Conservation (phyloP, 2,797 vertebrate genomes). For the Sebastes hubbsi region DNA sequence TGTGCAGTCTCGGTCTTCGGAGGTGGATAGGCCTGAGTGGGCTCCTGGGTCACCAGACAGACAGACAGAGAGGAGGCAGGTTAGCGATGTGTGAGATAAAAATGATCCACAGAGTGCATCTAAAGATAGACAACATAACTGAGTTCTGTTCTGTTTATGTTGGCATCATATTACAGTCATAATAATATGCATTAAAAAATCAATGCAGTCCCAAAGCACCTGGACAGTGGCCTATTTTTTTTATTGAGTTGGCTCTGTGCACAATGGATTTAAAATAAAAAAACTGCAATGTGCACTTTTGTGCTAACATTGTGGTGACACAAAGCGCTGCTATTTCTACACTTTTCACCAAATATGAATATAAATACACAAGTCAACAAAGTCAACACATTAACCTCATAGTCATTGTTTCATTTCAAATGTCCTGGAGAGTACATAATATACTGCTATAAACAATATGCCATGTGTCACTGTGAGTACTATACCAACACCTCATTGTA, state of each 20-base stretch:
- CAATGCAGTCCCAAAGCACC: neutral
- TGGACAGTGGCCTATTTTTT: neutral
- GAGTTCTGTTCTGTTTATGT: neutral
- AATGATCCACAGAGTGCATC: neutral
- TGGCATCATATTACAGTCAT: neutral
- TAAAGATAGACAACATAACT: neutral
- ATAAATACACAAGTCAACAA: neutral
- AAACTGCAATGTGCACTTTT: neutral
- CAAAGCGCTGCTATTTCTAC: neutral
- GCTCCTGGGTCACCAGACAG: constrained; percentile 59
- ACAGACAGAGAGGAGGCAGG: constrained; percentile 17
- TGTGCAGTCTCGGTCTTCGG: constrained; percentile 48
- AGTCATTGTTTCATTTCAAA: neutral
- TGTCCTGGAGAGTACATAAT: no score
- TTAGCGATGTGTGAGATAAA: neutral
- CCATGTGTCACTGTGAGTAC: no score
- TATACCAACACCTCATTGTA: no score
- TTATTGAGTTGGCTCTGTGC: neutral
- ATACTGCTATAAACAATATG: no score
- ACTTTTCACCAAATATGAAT: neutral
- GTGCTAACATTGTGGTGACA: neutral
- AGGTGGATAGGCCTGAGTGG: constrained; percentile 55
- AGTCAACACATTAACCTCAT: neutral
- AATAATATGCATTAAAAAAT: neutral
- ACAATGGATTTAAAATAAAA: neutral